phyloP scores from a whole-genome alignment of 2,113 vertebrate species.

The Ovibos moschatus region DNA sequence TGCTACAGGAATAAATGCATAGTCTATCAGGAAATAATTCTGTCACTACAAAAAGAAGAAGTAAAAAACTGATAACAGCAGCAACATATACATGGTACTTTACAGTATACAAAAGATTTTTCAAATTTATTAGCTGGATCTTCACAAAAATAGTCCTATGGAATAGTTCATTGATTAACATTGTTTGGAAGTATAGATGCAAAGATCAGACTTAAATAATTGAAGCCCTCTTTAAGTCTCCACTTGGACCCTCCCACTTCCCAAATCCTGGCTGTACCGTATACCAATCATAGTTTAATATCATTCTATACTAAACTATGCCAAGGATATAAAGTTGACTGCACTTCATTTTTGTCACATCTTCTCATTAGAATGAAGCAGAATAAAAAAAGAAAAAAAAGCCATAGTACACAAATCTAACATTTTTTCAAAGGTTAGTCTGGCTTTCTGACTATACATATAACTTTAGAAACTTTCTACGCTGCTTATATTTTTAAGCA shows the following conservation, averaged over 20 bases:
- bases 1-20: background rate
- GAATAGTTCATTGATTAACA: background rate
- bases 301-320: background rate
- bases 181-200: background rate
- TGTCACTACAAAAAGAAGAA: background rate
- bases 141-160: background rate
- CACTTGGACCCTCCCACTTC: background rate
- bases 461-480: background rate
- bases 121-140: background rate
- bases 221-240: background rate
- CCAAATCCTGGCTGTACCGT: background rate
- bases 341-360: background rate
- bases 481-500: background rate
- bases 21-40: slow-evolving; percentile 1
- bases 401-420: background rate
- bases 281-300: background rate
- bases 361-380: background rate
- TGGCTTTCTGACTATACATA: background rate
- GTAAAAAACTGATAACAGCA: background rate
- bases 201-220: background rate
- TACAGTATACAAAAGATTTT: background rate
- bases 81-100: background rate
- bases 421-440: background rate
- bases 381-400: background rate
- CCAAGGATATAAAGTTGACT: background rate